A percentile compares a stretch with the other conserved stretches of the same genome.
Evolutionary conservation across 2,888 invertebrate species (phyloP).

Genomic region (Chymomyza caudatula): DNA sequence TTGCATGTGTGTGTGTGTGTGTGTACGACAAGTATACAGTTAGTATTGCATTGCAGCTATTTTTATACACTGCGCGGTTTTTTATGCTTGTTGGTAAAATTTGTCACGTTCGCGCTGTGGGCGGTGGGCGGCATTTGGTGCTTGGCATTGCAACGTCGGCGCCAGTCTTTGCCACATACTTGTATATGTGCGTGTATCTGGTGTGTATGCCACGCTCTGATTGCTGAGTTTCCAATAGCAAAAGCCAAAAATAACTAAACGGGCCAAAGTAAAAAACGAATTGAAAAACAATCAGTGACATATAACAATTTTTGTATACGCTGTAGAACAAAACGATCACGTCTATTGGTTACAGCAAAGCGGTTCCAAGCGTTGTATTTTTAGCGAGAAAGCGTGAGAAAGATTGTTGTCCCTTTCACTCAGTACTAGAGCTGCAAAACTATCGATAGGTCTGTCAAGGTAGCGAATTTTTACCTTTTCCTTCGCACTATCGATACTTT

Average conservation of each 20-base stretch:
- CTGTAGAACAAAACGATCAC: not conserved
- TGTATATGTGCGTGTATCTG: not conserved
- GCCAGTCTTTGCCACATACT: conserved; percentile 12
- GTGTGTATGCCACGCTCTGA: conserved; percentile 43
- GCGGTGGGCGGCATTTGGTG: not conserved
- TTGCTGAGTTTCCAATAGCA: conserved; percentile 42
- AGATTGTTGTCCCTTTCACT: too few species aligned
- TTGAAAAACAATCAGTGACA: not conserved
- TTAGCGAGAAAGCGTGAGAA: too few species aligned
- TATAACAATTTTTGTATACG: not conserved
- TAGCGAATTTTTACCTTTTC: too few species aligned
- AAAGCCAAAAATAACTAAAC: conserved; percentile 38
- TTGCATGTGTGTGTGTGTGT: not conserved
- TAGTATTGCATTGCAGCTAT: conserved; percentile 43
- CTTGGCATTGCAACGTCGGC: conserved; percentile 20
- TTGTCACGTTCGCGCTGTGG: conserved; percentile 60
- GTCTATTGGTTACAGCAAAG: too few species aligned
- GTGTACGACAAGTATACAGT: not conserved
- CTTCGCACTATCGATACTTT: too few species aligned
- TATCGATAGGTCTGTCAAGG: too few species aligned
- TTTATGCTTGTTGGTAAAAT: conserved; percentile 36
- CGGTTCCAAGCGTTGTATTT: too few species aligned
- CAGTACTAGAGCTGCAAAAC: too few species aligned
- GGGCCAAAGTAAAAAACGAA: conserved; percentile 13
- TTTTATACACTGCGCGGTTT: conserved; percentile 48